Evolutionary conservation across 2,888 invertebrate genomes (phyloP), one percentile per base, ranked within the genome.

Genomic region (Sphaerolaimus hirsutus): DNA sequence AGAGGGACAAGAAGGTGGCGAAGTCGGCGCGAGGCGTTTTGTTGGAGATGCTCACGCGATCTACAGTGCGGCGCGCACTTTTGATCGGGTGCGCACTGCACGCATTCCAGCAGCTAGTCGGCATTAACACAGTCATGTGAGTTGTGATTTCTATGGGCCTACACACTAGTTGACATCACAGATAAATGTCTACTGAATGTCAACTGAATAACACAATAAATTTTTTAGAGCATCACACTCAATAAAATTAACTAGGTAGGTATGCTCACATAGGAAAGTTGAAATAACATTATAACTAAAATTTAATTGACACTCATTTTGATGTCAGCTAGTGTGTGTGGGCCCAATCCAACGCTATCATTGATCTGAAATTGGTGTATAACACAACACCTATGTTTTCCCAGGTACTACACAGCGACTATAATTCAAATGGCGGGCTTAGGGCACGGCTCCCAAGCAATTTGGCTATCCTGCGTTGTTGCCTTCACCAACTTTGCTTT

Each of bases 391-490:
- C 17, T 21, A 5, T 5, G 12, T 22, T 19, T 43, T 51, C 53
- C 23, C 54, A 70, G 68, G 68, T 71, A 72, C 56, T 72, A 72
- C 57, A 68, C 69, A 53, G 71, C 70, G 4, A 67, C 67, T 47
- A 71, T 72, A 47, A 70, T 69, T 21, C 58, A 65, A 45, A 67
- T 68, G 61, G 61, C 67, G 1, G 68, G 69, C 19, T 54, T 69
- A 0, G 54, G 59, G 17, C 62, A 67, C 44, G 57, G 62, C 38
- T 59, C 59, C 36, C 55, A 53, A 40, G 70, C 69, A 12, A 69
- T 71, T 48, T 71, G 71, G 71, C 53, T 71, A 45, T 53, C 68
- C 3, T 64, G 66, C 2, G 58, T 59, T 17, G 64, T 65, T 21
- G 59, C 68, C 36, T 60, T 59, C 17, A 60, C 69, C 49, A 70